Evolutionary conservation across 2,113 vertebrate species (phyloP).

Genomic region (Athene cunicularia): DNA sequence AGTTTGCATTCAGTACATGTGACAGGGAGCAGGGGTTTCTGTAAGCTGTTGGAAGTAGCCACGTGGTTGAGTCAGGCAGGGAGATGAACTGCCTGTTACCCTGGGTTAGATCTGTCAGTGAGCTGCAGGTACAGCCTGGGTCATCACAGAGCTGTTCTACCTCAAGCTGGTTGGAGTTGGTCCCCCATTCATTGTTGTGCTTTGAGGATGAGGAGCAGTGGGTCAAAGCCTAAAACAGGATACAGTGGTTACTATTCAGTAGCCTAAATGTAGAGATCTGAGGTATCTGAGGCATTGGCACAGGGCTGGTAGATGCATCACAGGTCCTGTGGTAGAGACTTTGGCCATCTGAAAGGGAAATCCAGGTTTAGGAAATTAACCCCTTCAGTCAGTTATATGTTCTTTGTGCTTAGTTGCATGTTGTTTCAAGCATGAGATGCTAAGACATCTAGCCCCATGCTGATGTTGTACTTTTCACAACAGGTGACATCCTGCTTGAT

Average conservation of each 20-base stretch:
- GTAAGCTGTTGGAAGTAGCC: neutral
- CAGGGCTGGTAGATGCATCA: neutral
- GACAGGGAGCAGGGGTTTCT: neutral
- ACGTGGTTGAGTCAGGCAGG: neutral
- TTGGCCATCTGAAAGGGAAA: neutral
- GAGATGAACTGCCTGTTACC: neutral
- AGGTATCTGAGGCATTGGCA: neutral
- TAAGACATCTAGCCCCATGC: neutral
- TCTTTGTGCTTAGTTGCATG: neutral
- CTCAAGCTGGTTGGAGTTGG: neutral
- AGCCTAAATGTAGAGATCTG: neutral
- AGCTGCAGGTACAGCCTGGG: neutral
- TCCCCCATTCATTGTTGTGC: neutral
- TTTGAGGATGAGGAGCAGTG: neutral
- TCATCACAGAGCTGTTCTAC: neutral
- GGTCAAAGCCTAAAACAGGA: neutral
- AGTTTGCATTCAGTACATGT: neutral
- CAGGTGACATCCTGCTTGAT: neutral
- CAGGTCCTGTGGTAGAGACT: neutral
- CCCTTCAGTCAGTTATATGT: neutral
- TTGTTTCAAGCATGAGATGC: neutral
- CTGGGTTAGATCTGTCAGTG: neutral
- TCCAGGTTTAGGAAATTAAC: neutral
- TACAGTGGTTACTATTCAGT: neutral
- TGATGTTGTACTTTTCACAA: neutral